These are phyloP conservation scores for Ormyrus rosae DNA, from an alignment of 2,888 invertebrate species.

Conservation along the genomic window DNA sequence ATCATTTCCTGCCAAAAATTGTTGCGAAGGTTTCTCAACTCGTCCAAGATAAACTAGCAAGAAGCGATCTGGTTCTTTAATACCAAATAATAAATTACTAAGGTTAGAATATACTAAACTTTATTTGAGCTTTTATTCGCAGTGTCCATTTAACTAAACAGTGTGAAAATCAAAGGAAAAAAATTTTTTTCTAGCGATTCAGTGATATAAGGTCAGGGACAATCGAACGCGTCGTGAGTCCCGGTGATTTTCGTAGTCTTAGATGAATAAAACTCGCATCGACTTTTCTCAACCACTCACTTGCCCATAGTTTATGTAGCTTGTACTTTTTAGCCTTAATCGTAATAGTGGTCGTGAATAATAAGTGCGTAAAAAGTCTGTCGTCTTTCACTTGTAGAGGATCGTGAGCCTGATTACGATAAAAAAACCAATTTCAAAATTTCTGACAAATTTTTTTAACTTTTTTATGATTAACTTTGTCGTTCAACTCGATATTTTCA, in stretches of 20 bases:
- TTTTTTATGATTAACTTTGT: slow-evolving; percentile 3
- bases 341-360: slow-evolving; percentile 46
- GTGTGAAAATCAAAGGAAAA: slow-evolving; percentile 34
- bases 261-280: slow-evolving; percentile 51
- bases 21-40: slow-evolving; percentile 46
- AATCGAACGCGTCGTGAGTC: slow-evolving; percentile 30
- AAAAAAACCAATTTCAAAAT: slow-evolving; percentile 19
- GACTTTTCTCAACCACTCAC: slow-evolving; percentile 44
- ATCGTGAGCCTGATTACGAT: slow-evolving; percentile 20
- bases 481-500: background rate
- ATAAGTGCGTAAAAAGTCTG: slow-evolving; percentile 22
- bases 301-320: slow-evolving; percentile 46
- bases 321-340: slow-evolving; percentile 52
- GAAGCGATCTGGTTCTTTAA: slow-evolving; percentile 46
- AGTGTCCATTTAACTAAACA: slow-evolving; percentile 49
- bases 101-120: slow-evolving; percentile 41
- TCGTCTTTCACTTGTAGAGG: slow-evolving; percentile 27
- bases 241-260: slow-evolving; percentile 45
- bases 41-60: slow-evolving; percentile 47
- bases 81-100: slow-evolving; percentile 53
- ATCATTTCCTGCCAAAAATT: slow-evolving; percentile 54
- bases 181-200: slow-evolving; percentile 43
- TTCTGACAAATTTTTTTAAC: slow-evolving; percentile 12
- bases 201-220: slow-evolving; percentile 49
- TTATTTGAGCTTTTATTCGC: slow-evolving; percentile 51